Evolutionary conservation across 2,797 vertebrate genomes (phyloP), one percentile per base, ranked within the genome.

Genomic region (Ctenopoma multispine): DNA sequence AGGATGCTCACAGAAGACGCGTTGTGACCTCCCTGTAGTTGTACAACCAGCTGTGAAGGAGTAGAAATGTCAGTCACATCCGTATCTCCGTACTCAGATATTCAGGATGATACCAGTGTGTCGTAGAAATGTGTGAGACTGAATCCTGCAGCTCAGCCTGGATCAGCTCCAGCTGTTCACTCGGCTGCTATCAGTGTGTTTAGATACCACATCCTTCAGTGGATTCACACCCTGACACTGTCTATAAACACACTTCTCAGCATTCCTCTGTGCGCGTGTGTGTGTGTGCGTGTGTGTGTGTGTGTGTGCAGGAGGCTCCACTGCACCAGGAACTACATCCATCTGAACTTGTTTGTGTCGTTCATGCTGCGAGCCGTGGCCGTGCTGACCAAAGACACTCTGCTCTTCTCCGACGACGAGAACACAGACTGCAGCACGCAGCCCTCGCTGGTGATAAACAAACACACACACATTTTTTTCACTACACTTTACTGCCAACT

Each of bases 301-400:
- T 65, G 58, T 72, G 17, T 10, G 4, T 44, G 60, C 82, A 98
- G 97, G 92, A 96, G 95, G 87, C 97, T 99, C 73, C 97, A 94
- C 72, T 99, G 97, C 78, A 98, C 94, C 29, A 94, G 97, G 88
- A 99, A 98, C 93, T 97, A 96, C 93, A 98, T 98, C 93, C 97
- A 99, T 84, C 90, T 99, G 84, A 99, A 98, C 91, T 73, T 99
- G 83, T 99, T 98, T 84, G 86, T 96, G 75, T 98, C 97, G 41
- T 99, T 98, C 93, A 96, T 98, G 89, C 94, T 98, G 87, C 94
- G 94, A 64, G 96, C 97, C 27, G 81, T 94, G 74, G 95, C 96
- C 1, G 96, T 98, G 75, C 87, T 99, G 79, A 88, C 94, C 75
- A 99, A 99, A 91, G 97, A 99, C 63, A 72, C 90, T 0, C 89